phyloP scores from a whole-genome alignment of 2,888 invertebrate species.

The Pterostichus madidus region DNA sequence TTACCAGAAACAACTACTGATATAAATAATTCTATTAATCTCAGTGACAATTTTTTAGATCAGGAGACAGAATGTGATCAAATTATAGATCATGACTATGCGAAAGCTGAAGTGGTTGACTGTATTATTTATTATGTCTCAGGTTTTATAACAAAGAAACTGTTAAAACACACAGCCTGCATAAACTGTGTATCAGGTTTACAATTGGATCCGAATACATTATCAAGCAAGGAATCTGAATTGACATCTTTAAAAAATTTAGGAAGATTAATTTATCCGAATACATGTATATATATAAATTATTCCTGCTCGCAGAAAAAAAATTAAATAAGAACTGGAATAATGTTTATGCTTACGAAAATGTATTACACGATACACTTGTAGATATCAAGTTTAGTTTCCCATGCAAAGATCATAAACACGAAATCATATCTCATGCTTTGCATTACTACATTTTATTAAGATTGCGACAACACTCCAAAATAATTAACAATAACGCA shows the following conservation, averaged over 20 bases:
- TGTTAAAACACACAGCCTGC: background rate
- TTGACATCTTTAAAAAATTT: background rate
- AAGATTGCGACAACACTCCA: background rate
- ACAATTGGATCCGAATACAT: background rate
- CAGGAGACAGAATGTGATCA: too few relatives aligned
- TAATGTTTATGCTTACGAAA: background rate
- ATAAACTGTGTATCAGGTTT: background rate
- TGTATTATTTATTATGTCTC: conserved; percentile 7
- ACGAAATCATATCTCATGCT: conserved; percentile 13
- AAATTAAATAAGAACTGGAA: background rate
- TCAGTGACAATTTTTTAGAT: too few relatives aligned
- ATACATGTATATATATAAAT: background rate
- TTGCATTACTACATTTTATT: conserved; percentile 5
- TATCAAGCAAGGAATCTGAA: background rate
- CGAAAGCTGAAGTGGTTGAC: background rate
- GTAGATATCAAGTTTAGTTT: background rate
- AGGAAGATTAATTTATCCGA: background rate
- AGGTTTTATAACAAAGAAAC: background rate
- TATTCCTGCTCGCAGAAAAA: background rate
- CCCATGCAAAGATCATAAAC: background rate
- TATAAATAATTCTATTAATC: too few relatives aligned
- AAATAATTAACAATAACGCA: too few relatives aligned
- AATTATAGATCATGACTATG: background rate
- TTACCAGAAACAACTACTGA: too few relatives aligned
- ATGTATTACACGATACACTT: background rate